Evolutionary conservation across 2,797 vertebrate species (phyloP).

Genomic region (Apodemus agrarius): DNA sequence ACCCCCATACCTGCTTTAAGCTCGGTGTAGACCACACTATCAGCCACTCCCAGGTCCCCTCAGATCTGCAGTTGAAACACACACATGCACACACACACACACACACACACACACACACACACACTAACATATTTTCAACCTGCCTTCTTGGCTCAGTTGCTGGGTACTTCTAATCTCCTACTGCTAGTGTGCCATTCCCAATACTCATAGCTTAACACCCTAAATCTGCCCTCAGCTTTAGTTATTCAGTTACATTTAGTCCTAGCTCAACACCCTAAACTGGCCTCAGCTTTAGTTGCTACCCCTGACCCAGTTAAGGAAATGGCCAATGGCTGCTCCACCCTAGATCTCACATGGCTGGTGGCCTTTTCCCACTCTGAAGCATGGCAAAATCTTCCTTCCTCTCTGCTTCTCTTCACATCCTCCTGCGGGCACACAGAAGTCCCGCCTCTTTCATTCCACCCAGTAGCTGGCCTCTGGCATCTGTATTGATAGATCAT

Average conservation of each 20-base stretch:
- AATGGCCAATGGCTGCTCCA: background rate
- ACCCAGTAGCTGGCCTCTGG: background rate
- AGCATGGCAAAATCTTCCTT: background rate
- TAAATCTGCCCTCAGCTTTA: background rate
- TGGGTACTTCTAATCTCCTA: background rate
- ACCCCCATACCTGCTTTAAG: background rate
- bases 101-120: no score
- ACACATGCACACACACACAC: no score
- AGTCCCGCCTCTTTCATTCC: background rate
- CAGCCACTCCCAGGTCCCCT: background rate
- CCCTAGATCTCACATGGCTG: background rate
- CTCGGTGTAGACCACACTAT: rapidly evolving
- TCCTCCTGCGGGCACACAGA: background rate
- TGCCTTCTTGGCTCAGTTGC: background rate
- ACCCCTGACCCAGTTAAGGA: background rate
- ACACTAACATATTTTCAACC: background rate
- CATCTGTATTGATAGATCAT: background rate
- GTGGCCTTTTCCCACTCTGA: background rate
- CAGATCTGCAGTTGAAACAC: background rate
- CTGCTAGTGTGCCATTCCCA: background rate
- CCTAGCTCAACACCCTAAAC: background rate
- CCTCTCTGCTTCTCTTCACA: background rate
- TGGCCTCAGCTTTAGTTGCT: background rate
- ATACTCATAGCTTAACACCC: background rate
- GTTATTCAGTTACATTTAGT: no score